These are phyloP conservation scores for Avahi laniger DNA, from an alignment of 2,797 vertebrate species.

Conservation along the genomic window DNA sequence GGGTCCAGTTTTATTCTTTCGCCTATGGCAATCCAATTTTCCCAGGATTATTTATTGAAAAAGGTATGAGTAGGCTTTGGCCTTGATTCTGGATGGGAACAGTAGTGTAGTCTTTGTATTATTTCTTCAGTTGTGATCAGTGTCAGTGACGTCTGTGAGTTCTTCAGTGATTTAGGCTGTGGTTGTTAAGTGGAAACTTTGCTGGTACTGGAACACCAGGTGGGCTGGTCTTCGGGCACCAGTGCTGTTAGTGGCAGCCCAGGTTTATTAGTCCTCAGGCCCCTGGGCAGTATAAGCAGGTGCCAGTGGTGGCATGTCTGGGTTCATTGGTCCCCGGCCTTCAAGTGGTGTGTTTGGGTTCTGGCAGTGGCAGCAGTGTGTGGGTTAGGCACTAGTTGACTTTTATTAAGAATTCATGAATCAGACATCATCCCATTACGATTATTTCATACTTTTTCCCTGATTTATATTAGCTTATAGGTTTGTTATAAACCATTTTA, in stretches of 20 bases:
- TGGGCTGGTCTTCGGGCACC: background rate
- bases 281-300: background rate
- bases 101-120: background rate
- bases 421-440: background rate
- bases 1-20: too few relatives aligned
- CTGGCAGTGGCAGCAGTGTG: background rate
- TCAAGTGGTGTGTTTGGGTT: background rate
- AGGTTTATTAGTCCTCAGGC: background rate
- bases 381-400: background rate
- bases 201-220: background rate
- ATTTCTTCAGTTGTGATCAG: background rate
- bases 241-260: background rate
- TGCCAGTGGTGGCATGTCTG: background rate
- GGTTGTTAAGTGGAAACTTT: background rate
- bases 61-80: background rate
- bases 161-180: background rate
- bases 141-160: background rate
- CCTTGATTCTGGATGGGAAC: background rate
- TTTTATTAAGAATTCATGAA: background rate
- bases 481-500: background rate
- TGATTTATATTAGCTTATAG: background rate
- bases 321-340: background rate
- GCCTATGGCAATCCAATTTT: too few relatives aligned
- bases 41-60: too few relatives aligned
- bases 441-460: background rate